Percentiles rank a stretch among this genome's conserved stretches.
Evolutionary conservation across 2,888 invertebrate species (phyloP).

Genomic region (Drosophila neonasuta): DNA sequence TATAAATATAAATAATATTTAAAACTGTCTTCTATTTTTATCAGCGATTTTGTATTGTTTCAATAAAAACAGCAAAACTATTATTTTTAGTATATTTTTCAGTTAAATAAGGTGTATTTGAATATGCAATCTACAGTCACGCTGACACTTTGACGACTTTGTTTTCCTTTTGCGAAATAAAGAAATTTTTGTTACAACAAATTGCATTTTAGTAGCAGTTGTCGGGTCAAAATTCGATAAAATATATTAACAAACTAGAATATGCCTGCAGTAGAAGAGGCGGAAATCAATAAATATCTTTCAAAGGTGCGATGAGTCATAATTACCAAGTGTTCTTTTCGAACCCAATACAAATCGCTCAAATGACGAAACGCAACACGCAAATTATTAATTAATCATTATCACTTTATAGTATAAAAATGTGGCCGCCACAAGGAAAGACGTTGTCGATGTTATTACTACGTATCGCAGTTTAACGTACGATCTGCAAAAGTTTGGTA

Average conservation of each 20-base stretch:
- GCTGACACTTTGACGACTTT: slow-evolving; percentile 34
- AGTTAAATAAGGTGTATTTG: background rate
- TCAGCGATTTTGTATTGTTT: no score
- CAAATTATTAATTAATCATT: slow-evolving; percentile 40
- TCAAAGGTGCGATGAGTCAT: slow-evolving; percentile 82
- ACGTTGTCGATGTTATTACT: slow-evolving; percentile 86
- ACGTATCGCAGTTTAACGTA: slow-evolving; percentile 87
- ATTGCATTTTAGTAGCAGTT: slow-evolving; percentile 13
- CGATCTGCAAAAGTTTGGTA: slow-evolving; percentile 88
- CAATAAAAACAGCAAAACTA: no score
- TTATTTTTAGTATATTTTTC: background rate
- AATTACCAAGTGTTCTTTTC: background rate
- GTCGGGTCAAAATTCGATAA: slow-evolving; percentile 14
- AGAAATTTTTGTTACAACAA: slow-evolving; percentile 19
- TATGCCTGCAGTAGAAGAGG: slow-evolving; percentile 82
- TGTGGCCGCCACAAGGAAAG: slow-evolving; percentile 86
- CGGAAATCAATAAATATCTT: slow-evolving; percentile 83
- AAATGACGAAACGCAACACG: slow-evolving; percentile 25
- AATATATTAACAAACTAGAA: slow-evolving; percentile 30
- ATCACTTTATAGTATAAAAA: slow-evolving; percentile 86
- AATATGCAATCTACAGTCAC: background rate
- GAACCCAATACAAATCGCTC: slow-evolving; percentile 12
- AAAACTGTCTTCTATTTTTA: no score
- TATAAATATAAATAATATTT: no score
- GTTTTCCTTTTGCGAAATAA: slow-evolving; percentile 45